Evolutionary conservation across 2,888 invertebrate genomes (phyloP).

Genomic region (Crossocerus cetratus): DNA sequence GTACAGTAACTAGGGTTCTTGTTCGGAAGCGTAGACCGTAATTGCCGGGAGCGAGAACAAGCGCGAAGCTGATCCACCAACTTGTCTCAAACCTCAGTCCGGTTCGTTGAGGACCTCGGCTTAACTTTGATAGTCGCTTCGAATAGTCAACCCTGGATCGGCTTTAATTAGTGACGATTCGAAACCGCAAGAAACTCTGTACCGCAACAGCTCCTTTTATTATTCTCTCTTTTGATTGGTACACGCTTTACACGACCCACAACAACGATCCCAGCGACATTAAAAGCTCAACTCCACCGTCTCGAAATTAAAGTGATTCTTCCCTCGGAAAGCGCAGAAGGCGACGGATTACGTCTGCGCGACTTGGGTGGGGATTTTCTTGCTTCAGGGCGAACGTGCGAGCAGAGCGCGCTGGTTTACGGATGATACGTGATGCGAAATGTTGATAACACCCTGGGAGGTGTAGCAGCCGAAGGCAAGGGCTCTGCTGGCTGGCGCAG

Average conservation of each 20-base stretch:
- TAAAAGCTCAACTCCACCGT: no score
- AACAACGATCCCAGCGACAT: no score
- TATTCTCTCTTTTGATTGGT: no score
- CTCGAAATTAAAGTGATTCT: no score
- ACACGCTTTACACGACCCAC: no score
- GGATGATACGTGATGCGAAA: slow-evolving; percentile 17
- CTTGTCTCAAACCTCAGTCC: slow-evolving; percentile 30
- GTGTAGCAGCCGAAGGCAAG: not conserved
- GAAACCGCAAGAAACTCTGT: not conserved
- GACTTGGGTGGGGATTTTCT: no score
- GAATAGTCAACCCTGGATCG: not conserved
- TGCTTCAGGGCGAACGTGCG: slow-evolving; percentile 2
- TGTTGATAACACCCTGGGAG: slow-evolving; percentile 24
- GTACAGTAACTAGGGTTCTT: slow-evolving; percentile 14
- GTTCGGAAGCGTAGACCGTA: slow-evolving; percentile 24
- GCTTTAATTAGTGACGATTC: slow-evolving; percentile 24
- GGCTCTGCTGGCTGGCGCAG: not conserved
- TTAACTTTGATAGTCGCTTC: slow-evolving; percentile 21
- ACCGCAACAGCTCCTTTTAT: no score
- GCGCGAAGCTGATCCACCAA: slow-evolving; percentile 48
- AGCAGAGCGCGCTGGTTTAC: slow-evolving; percentile 3
- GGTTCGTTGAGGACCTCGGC: slow-evolving; percentile 32
- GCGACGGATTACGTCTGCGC: no score
- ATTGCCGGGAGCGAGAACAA: slow-evolving; percentile 36
- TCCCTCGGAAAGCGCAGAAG: no score